These are phyloP conservation scores for Hystrix brachyura DNA, from an alignment of 2,113 vertebrate species.

Conservation along the genomic window DNA sequence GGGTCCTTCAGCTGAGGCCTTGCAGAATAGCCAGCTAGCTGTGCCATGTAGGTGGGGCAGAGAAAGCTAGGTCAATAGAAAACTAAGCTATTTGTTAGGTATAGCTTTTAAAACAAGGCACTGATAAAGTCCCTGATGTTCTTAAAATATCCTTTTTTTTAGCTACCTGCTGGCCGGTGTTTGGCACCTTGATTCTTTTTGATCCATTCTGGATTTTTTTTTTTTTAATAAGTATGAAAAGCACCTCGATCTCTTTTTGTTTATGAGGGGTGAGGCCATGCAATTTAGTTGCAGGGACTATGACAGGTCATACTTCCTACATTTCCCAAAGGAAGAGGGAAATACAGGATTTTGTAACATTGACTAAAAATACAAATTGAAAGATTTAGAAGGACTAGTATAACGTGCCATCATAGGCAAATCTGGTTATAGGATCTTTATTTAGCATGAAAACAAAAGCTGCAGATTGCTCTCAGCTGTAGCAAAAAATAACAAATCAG, in stretches of 20 bases:
- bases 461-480: background rate
- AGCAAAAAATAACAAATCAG: background rate
- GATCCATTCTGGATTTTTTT: slow-evolving; percentile 86
- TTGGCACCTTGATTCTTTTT: slow-evolving; percentile 80
- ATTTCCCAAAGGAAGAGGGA: background rate
- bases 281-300: background rate
- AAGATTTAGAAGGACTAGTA: background rate
- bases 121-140: slow-evolving; percentile 70
- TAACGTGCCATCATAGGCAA: background rate
- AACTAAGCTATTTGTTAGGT: slow-evolving; percentile 70
- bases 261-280: background rate
- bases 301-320: background rate
- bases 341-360: background rate
- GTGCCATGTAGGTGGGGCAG: slow-evolving; percentile 46
- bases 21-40: background rate
- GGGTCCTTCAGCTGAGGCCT: slow-evolving; percentile 24
- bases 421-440: background rate
- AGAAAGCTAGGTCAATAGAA: slow-evolving; percentile 63
- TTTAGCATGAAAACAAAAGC: background rate
- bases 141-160: slow-evolving; percentile 83
- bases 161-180: slow-evolving; percentile 83
- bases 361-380: background rate
- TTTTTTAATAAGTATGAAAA: slow-evolving; percentile 86
- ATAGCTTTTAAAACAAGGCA: slow-evolving; percentile 63
- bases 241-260: slow-evolving; percentile 54